These are phyloP conservation scores for Melanophora roralis DNA, from an alignment of 2,888 invertebrate species.

Conservation along the genomic window DNA sequence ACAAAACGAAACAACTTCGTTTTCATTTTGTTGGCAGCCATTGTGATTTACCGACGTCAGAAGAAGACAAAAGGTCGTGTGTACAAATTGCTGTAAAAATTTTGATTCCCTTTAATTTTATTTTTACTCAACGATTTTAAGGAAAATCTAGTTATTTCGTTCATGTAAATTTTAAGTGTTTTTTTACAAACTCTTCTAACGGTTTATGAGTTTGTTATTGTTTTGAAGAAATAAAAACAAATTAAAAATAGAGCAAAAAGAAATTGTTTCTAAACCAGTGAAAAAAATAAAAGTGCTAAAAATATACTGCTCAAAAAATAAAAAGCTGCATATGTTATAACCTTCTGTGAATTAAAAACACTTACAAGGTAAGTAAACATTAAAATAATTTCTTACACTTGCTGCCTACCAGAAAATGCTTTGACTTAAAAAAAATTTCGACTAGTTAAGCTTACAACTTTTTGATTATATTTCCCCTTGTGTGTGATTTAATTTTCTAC, in stretches of 20 bases:
- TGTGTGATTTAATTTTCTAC: background rate
- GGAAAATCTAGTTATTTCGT: slow-evolving; percentile 74
- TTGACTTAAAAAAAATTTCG: slow-evolving; percentile 2
- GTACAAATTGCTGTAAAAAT: slow-evolving; percentile 34
- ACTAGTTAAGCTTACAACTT: background rate
- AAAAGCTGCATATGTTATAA: background rate
- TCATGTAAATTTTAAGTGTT: slow-evolving; percentile 62
- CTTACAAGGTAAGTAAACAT: slow-evolving; percentile 29
- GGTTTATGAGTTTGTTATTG: slow-evolving; percentile 59
- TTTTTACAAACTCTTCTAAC: slow-evolving; percentile 60
- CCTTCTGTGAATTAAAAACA: background rate
- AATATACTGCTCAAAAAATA: background rate
- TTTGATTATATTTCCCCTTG: background rate
- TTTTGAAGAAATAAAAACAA: slow-evolving; percentile 54
- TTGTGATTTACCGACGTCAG: slow-evolving; percentile 70
- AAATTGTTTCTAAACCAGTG: background rate
- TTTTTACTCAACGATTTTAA: slow-evolving; percentile 58
- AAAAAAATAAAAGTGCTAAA: background rate
- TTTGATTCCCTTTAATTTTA: slow-evolving; percentile 66
- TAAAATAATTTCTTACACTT: background rate
- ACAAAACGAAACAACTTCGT: slow-evolving; percentile 61
- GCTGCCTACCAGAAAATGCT: slow-evolving; percentile 28
- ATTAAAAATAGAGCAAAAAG: slow-evolving; percentile 57
- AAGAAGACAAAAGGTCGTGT: slow-evolving; percentile 71
- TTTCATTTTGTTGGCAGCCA: slow-evolving; percentile 65